Base-by-base conservation (phyloP, 2,113 vertebrate species). In the Pipra filicauda region DNA sequence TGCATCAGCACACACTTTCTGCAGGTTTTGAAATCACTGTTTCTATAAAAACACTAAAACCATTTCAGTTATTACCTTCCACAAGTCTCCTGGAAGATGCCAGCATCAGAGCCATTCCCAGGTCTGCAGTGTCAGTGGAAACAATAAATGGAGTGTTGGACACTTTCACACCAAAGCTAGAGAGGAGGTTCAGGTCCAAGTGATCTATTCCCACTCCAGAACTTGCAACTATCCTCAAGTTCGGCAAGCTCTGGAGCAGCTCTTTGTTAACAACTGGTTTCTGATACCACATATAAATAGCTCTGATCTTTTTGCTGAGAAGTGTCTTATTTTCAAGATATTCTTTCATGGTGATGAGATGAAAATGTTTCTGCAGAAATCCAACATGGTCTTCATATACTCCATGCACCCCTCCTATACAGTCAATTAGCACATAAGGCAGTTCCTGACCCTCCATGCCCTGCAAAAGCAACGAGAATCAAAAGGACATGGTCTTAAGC, bases 71-170 rank as follows among this genome's bases (percentile, higher is more conserved):
- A 57, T 95, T 97, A 99, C 98, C 98, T 97, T 98, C 97, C 39
- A 98, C 37, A 7, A 99, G 70, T 27, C 96, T 98, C 49, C 98
- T 96, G 52, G 99, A 97, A 5, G 98, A 98, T 4, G 98, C 98
- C 82, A 99, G 96, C 59, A 99, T 96, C 82, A 99, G 94, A 84
- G 95, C 97, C 97, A 99, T 98, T 11, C 93, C 98, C 8, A 98
- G 62, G 54, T 99, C 98, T 19, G 99, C 99, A 7, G 98, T 98
- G 92, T 98, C 97, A 26, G 70, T 95, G 69, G 97, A 97, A 55
- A 99, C 98, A 31, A 95, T 92, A 8, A 94, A 94, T 0, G 98
- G 98, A 5, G 98, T 99, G 96, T 98, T 98, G 92, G 97, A 77
- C 54, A 98, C 94, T 91, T 98, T 98, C 67, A 98, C 97, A 5